Evolutionary conservation across 1,140 invertebrate genomes (phyloP), one percentile per base, ranked within the genome.

Genomic region (Philotrypesis tridentata): DNA sequence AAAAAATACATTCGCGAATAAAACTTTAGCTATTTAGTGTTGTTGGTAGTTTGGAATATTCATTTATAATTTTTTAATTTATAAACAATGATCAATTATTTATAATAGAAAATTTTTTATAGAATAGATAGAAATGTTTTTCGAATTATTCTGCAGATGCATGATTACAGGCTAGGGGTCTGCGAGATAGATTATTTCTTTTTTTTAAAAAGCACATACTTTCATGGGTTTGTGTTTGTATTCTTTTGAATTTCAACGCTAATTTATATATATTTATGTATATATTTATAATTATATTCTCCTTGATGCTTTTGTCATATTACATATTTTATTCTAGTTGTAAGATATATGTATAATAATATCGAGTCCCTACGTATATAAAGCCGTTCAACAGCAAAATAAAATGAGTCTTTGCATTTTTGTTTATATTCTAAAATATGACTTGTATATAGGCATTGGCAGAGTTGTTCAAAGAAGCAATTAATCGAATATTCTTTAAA

Each of bases 171-270:
- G 75, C 68, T 67, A 67, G 63, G 33, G 55, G n/a, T 78, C 37
- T 67, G 70, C 31, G 43, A 61, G 31, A 81, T 72, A 67, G 43
- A 21, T 77, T 43, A 12, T 43, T 78, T 68, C 48, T 70, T 71
- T 37, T 67, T 70, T 77, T 74, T 85, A 88, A 89, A 86, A 90
- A 90, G 88, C 89, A 88, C 86, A 86, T 91, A 91, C 90, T 91
- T 91, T 91, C 90, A 91, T 90, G 89, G 89, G 87, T 91, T 91
- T 91, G 86, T 90, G 85, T 91, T 90, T 90, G 83, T 88, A 87
- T 89, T 85, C 14, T 68, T 74, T 78, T 71, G 85, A 88, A 88
- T 86, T 75, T 88, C 87, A 87, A 89, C 85, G 82, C 88, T 90
- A 89, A 88, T 88, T 89, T 17, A 89, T 87, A 85, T 37, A 37